Conservation (phyloP, 2,888 invertebrate genomes). For the Ichneumoninae sp. region DNA sequence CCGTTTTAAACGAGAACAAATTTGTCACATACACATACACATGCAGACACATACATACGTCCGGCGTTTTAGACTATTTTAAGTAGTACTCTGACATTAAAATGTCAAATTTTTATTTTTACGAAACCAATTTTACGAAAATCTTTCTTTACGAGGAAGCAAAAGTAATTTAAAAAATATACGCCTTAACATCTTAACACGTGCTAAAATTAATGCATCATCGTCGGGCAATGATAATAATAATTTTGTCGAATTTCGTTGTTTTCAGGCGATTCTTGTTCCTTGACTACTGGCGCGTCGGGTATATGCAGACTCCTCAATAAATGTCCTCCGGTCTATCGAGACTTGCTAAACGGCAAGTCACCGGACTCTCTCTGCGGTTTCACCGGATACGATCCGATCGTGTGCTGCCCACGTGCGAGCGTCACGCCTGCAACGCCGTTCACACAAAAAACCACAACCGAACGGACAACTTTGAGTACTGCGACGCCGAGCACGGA, state of each 20-base stretch:
- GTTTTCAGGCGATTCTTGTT: slow-evolving; percentile 72
- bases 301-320: slow-evolving; percentile 73
- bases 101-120: too few relatives aligned
- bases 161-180: too few relatives aligned
- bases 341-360: slow-evolving; percentile 72
- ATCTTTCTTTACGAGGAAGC: too few relatives aligned
- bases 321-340: slow-evolving; percentile 72
- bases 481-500: background rate
- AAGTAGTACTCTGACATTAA: too few relatives aligned
- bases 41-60: too few relatives aligned
- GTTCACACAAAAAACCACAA: background rate
- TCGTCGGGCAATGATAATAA: too few relatives aligned
- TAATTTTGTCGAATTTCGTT: background rate
- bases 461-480: background rate
- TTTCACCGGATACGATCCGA: slow-evolving; percentile 68
- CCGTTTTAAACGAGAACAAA: too few relatives aligned
- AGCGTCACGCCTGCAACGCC: slow-evolving; percentile 29
- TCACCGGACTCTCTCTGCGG: slow-evolving; percentile 71
- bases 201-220: too few relatives aligned
- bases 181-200: too few relatives aligned
- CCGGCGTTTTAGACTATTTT: too few relatives aligned
- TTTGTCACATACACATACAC: too few relatives aligned
- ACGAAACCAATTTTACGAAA: too few relatives aligned
- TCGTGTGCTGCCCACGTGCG: slow-evolving; percentile 78
- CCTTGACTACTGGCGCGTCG: slow-evolving; percentile 1